Percentiles rank a stretch among this genome's conserved stretches.
These are phyloP conservation scores for Lithosia quadra DNA, from an alignment of 2,888 invertebrate genomes.

Conservation along the genomic window DNA sequence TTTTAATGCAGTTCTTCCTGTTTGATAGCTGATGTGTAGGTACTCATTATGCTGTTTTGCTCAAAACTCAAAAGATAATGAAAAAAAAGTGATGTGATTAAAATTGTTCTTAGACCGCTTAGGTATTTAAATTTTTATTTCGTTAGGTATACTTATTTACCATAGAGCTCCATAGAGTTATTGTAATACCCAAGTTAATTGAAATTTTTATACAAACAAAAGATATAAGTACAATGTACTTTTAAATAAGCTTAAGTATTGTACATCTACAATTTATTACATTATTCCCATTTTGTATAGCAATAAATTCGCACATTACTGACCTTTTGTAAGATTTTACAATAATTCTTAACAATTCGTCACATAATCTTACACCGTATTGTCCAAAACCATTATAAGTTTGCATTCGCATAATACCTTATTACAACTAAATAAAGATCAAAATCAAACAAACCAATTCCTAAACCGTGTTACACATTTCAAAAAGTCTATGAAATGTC, in stretches of 20 bases:
- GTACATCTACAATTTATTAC: constrained; percentile 31
- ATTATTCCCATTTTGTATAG: constrained; percentile 29
- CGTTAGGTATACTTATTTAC: no score
- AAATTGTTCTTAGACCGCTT: no score
- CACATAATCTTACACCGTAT: constrained; percentile 38
- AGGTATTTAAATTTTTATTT: no score
- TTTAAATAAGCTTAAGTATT: constrained; percentile 7
- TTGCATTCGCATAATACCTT: not conserved
- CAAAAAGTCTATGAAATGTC: constrained; percentile 43
- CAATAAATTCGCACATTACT: constrained; percentile 49
- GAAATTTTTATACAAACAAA: not conserved
- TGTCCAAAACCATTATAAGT: constrained; percentile 7
- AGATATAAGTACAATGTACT: not conserved
- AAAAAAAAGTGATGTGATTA: no score
- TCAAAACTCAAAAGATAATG: no score
- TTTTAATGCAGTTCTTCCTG: no score
- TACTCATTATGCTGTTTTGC: no score
- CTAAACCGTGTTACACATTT: constrained; percentile 5
- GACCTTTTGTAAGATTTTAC: constrained; percentile 30
- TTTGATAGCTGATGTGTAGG: no score
- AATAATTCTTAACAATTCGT: constrained; percentile 38
- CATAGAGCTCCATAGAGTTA: no score
- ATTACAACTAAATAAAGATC: not conserved
- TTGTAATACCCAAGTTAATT: no score
- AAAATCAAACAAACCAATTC: constrained; percentile 22